Evolutionary conservation across 2,888 invertebrate species (phyloP), one percentile per base, ranked within the genome.

Genomic region (Mactromeris polynyma): DNA sequence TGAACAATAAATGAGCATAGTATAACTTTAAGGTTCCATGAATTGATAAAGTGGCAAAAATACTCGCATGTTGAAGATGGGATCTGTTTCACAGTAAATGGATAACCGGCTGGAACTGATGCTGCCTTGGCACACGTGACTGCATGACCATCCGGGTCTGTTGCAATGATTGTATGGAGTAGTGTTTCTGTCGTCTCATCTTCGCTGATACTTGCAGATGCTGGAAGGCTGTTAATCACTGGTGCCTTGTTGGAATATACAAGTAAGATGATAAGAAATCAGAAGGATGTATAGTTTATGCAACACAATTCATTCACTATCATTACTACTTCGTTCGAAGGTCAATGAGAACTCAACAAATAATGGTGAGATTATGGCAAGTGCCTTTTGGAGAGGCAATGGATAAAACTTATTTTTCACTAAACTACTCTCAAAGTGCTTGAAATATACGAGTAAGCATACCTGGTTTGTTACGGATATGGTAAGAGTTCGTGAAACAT

Each of bases 211-310:
- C 40, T 54, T 11, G 33, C 69, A 2, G 91, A 82, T 0, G 69
- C 82, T 31, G 93, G 93, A 3, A 93, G 88, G 77, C 88, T 91
- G 40, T 54, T n/a, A 26, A 93, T 90, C 2, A 54, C 69, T 19
- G 91, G 91, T 19, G 89, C 85, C 93, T 93, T 19, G 17, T 19
- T 17, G 36, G 33, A 36, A 36, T 14, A 73, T 33, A 73, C 19
- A 33, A 2, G 14, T 36, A 36, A 17, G 14, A 33, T 73, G 33
- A 6, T 33, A 9, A 33, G 2, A 3, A 64, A 26, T 64, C 2
- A 69, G 42, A 42, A 11, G 11, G 42, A 42, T 11, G 42, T 7
- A 42, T 42, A 42, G 11, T 42, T 42, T 7, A 42, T 42, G 46
- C 14, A 46, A 46, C 17, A 17, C 11, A 7, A 46, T 46, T 1